Base-by-base conservation (phyloP, 2,888 invertebrate species). In the Standfussiana lucernea region DNA sequence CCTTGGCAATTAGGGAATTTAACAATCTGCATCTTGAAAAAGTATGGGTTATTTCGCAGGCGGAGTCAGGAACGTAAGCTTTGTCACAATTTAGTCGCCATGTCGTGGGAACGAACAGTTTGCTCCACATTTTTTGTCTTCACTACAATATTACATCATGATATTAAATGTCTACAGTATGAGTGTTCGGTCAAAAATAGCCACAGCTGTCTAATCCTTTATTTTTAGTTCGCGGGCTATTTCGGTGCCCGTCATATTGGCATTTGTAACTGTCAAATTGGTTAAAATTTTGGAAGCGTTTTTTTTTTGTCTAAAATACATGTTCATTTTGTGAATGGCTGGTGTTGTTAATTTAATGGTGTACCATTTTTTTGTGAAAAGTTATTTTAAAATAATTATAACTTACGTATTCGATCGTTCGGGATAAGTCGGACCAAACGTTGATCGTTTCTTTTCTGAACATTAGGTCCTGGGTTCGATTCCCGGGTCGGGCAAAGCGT, bases 221-320 rank as follows among this genome's bases (percentile, higher is more conserved):
- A 83, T 83, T 79, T 75, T 75, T 87, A 87, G 77, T 70, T 70
- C 62, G 47, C 56, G 24, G 37, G 68, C 80, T 87, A 87, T 86
- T 86, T 87, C 45, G 40, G 79, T 32, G 37, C 40, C 62, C 42
- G 68, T 72, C 80, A 77, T 77, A 42, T 78, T 85, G 86, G 67
- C 75, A 78, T 84, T 78, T 78, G 75, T 84, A 62, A 72, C 64
- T 77, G 83, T 75, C 71, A 82, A 82, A 77, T 80, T 53, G 40
- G 18, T 84, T 84, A 35, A 67, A 67, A 67, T 69, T 80, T 45
- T 80, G 71, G 64, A 47, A n/a, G 10, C 15, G 8, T 64, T 72
- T 37, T 50, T 56, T 61, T 56, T 62, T 28, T 24, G 2, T 24
- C n/a, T 4, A n/a, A 66, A 70, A 64, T 70, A 47, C 8, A 35